Evolutionary conservation across 2,113 vertebrate genomes (phyloP).

Genomic region (Elanus axillaris): DNA sequence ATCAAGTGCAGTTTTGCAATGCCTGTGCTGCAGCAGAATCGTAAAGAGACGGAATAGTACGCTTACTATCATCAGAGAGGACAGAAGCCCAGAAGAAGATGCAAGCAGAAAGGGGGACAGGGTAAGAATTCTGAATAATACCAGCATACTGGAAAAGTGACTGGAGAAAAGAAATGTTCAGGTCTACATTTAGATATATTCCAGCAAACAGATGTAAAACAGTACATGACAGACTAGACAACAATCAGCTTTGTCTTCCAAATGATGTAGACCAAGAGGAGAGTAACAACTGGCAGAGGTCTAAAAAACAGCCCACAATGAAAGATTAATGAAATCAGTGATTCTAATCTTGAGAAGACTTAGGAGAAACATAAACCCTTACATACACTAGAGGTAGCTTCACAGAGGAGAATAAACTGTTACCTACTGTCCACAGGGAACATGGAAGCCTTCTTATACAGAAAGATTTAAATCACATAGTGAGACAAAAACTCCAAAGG

Average conservation of each 20-base stretch:
- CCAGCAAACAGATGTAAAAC: not conserved
- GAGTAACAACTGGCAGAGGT: not conserved
- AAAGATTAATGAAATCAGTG: not conserved
- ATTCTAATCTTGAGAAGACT: not conserved
- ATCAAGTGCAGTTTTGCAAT: not conserved
- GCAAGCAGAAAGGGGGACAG: not conserved
- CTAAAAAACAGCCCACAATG: not conserved
- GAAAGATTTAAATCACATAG: not conserved
- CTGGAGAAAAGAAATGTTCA: not conserved
- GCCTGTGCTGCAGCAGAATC: not conserved
- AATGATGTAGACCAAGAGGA: not conserved
- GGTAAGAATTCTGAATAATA: not conserved
- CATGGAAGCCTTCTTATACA: not conserved
- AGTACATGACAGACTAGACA: not conserved
- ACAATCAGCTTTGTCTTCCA: not conserved
- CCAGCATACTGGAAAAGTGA: not conserved
- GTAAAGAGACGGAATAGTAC: not conserved
- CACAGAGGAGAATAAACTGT: not conserved
- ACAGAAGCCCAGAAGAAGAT: not conserved
- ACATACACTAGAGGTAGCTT: not conserved
- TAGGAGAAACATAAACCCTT: not conserved
- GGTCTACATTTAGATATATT: not conserved
- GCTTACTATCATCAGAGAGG: not conserved
- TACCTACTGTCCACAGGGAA: not conserved
- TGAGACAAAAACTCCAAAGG: not conserved